Evolutionary conservation across 2,797 vertebrate genomes (phyloP), one percentile per base, ranked within the genome.

Genomic region (Coracias cyanogaster): DNA sequence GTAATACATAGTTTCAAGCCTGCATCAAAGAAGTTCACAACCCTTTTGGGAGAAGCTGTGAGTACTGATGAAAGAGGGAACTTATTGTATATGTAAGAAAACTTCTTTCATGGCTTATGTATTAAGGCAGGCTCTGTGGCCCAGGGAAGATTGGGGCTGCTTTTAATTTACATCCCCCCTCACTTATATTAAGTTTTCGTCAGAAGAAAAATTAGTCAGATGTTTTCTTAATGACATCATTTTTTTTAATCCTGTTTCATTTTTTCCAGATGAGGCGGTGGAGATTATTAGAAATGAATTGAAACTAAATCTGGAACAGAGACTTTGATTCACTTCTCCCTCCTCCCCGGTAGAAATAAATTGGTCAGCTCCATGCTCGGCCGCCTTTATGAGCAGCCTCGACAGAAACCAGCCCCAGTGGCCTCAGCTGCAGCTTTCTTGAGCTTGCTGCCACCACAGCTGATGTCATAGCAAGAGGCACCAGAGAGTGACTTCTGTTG

Each of bases 1-100:
- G 91, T 91, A 97, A 96, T 97, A 96, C 96, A 96, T 90, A 94
- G 95, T 95, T 96, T 91, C 95, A 96, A 94, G 96, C 85, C 93
- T 94, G 96, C 95, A 97, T 97, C 97, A 97, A 97, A 97, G 97
- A 93, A 96, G 93, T 96, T 97, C 97, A 95, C 96, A 97, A 91
- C 95, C 95, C 97, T 97, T 89, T 95, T 87, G 97, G 97, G 97
- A 97, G 93, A 97, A 96, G 92, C 95, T 77, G 81, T 95, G 94
- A 96, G 93, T 96, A 97, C 93, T 97, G 97, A 97, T 97, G 97
- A 97, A 97, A 97, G 96, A 97, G 96, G 84, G 86, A 97, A 97
- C 96, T 97, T 97, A 97, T 97, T 97, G 96, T 97, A 81, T 97
- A 97, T 97, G 96, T 97, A 97, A 96, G 94, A 97, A 96, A 97